Percentiles rank a stretch among this genome's conserved stretches.
Conservation (phyloP, 2,113 vertebrate species). For the Panthera uncia region DNA sequence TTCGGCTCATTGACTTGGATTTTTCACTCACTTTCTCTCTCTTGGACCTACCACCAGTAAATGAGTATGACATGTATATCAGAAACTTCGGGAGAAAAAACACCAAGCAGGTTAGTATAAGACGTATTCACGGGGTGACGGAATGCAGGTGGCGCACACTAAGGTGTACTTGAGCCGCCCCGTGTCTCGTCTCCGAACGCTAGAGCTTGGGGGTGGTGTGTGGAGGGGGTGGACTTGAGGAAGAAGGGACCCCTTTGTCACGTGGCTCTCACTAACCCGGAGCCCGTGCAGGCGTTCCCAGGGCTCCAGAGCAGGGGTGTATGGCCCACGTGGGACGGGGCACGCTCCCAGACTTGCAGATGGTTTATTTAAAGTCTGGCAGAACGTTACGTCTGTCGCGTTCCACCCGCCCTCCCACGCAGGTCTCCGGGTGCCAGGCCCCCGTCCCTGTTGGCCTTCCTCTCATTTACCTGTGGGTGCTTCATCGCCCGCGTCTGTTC, state of each 20-base stretch:
- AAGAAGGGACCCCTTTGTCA: not conserved
- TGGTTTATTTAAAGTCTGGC: not conserved
- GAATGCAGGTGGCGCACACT: rapidly evolving
- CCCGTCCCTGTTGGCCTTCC: no score
- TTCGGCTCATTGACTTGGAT: constrained; percentile 94
- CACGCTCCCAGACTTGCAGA: not conserved
- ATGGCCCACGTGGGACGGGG: not conserved
- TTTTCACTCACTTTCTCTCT: constrained; percentile 92
- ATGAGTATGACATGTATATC: constrained; percentile 97
- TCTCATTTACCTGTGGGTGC: not conserved
- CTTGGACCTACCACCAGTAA: constrained; percentile 94
- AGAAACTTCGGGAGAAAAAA: constrained; percentile 93
- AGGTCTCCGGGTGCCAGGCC: not conserved
- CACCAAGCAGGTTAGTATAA: constrained; percentile 91
- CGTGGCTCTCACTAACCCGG: not conserved
- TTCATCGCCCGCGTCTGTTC: not conserved
- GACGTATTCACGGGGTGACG: not conserved
- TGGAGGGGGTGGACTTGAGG: not conserved
- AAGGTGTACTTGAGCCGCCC: not conserved
- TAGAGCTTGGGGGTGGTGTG: not conserved
- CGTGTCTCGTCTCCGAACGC: rapidly evolving
- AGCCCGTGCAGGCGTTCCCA: no score
- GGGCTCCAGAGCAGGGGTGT: no score
- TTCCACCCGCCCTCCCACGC: not conserved
- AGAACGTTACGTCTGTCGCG: not conserved